Conservation (phyloP, 2,113 vertebrate species). For the Merops nubicus region DNA sequence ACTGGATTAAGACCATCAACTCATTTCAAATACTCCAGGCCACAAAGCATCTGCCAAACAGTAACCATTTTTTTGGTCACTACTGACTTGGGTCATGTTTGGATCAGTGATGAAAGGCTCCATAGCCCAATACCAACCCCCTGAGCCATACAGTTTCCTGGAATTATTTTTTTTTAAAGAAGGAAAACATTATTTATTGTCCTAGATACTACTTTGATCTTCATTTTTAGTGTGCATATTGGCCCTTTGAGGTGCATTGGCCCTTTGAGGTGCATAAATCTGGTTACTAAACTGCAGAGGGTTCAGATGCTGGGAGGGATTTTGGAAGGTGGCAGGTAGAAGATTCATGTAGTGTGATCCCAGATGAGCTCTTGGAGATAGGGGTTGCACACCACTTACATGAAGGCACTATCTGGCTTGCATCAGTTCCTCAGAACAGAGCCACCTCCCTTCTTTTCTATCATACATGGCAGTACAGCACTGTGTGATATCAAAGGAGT, state of each 20-base stretch:
- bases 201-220: conserved; percentile 25
- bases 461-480: not conserved
- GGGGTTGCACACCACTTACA: not conserved
- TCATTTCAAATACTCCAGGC: conserved; percentile 63
- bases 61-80: conserved; percentile 57
- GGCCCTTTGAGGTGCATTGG: not conserved
- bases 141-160: conserved; percentile 32
- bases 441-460: not conserved
- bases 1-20: conserved; percentile 68
- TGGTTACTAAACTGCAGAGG: not conserved
- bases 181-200: conserved; percentile 16
- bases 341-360: not conserved
- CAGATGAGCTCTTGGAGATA: not conserved
- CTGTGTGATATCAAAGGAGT: not conserved
- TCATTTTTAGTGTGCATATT: not conserved
- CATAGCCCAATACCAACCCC: conserved; percentile 31
- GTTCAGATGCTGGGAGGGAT: not conserved
- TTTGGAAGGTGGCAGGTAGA: not conserved
- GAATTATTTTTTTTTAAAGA: conserved; percentile 51
- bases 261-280: not conserved
- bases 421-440: not conserved
- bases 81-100: conserved; percentile 58
- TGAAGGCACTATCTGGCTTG: not conserved
- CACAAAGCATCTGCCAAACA: conserved; percentile 67
- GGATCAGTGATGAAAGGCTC: conserved; percentile 64